These are phyloP conservation scores for Danio kyathit DNA, from an alignment of 2,797 vertebrate species.

Conservation along the genomic window DNA sequence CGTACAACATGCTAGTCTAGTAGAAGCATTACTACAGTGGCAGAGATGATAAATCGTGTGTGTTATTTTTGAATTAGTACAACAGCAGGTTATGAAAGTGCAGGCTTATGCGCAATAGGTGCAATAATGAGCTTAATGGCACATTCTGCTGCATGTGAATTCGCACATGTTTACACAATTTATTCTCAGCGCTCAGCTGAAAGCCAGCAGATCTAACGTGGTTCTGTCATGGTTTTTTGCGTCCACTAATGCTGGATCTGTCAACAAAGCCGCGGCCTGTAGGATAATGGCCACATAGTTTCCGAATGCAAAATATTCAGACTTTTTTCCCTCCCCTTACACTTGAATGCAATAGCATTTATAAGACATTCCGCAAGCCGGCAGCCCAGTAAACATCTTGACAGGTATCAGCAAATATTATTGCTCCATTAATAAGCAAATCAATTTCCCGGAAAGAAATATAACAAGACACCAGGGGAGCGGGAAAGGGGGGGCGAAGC, in stretches of 20 bases:
- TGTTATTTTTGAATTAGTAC: slow-evolving; percentile 82
- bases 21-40: slow-evolving; percentile 55
- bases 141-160: slow-evolving; percentile 76
- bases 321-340: background rate
- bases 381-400: slow-evolving; percentile 69
- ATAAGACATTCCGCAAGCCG: slow-evolving; percentile 58
- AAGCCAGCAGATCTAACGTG: slow-evolving; percentile 74
- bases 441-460: slow-evolving; percentile 69
- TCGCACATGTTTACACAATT: slow-evolving; percentile 77
- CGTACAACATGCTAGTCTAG: slow-evolving; percentile 29
- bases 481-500: slow-evolving; percentile 44
- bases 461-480: slow-evolving; percentile 74
- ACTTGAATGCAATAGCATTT: slow-evolving; percentile 51
- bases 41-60: slow-evolving; percentile 76
- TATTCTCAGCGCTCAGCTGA: slow-evolving; percentile 78
- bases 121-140: slow-evolving; percentile 77
- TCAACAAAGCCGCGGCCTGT: slow-evolving; percentile 70
- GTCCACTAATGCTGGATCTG: slow-evolving; percentile 72
- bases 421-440: slow-evolving; percentile 79
- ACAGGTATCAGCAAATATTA: slow-evolving; percentile 65
- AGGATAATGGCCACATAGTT: slow-evolving; percentile 77
- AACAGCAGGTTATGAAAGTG: slow-evolving; percentile 79
- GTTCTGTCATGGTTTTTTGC: slow-evolving; percentile 75
- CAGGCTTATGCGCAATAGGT: slow-evolving; percentile 70
- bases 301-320: slow-evolving; percentile 45